Base-by-base conservation (phyloP, 2,113 vertebrate genomes). In the Climacteris rufus region DNA sequence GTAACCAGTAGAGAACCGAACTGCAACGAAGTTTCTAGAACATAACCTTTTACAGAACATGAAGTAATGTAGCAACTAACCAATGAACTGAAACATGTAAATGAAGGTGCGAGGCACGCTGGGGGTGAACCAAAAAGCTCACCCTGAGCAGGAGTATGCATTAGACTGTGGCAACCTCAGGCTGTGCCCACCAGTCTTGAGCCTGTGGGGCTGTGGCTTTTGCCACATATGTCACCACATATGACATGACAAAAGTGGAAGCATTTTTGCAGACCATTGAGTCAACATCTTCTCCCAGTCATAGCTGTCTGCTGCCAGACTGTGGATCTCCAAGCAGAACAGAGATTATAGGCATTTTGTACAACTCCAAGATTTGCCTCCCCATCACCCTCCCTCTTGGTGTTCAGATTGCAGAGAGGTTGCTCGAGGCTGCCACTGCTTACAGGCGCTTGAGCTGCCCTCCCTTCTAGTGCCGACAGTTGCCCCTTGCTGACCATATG, bases 401-500 rank as follows among this genome's bases (percentile, higher is more conserved):
- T 54, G 60, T 53, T 86, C 17, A 22, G 60, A 4, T 10, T 47
- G 25, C 12, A 65, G 28, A 56, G 47, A 18, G 31, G 9, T 31
- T 88, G 47, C 44, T 82, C 2, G 4, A 63, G 23, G 56, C 52
- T 95, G 20, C 7, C 22, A 3, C 15, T 47, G 24, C 44, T 50
- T 11, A 13, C 10, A n/a, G 61, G 11, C 2, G 2, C 10, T 24
- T 69, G 68, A 30, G 42, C 33, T 91, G 52, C 40, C 6, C 68
- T 95, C n/a, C 3, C 0, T 76, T 81, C n/a, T 54, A 21, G 40
- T 50, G 21, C 31, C 65, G 42, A 17, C 9, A 16, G 31, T 24
- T 3, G 0, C 7, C 31, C 37, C 22, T 86, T 4, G 0, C 50
- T 83, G 59, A 23, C 37, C 0, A 0, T 23, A 10, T 5, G 0